phyloP scores from a whole-genome alignment of 2,113 vertebrate genomes.

The Dipodomys spectabilis region DNA sequence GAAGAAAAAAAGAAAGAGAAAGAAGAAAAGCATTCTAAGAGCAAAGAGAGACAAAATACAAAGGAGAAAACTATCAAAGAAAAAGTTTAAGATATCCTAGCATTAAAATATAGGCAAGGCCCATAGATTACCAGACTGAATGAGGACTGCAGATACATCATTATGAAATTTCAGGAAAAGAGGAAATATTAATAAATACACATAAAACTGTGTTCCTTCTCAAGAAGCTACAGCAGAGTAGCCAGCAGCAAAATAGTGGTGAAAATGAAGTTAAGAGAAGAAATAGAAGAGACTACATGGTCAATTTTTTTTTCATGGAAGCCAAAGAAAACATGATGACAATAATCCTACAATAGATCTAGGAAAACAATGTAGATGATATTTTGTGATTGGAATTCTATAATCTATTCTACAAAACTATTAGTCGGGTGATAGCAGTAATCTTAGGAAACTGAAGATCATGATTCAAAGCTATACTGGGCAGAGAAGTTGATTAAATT shows the following conservation, averaged over 20 bases:
- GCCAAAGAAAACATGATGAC: neutral
- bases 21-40: neutral
- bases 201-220: neutral
- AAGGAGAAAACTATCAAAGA: neutral
- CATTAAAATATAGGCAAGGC: neutral
- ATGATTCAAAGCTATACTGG: too few relatives aligned
- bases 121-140: fast-evolving
- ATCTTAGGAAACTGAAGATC: too few relatives aligned
- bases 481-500: too few relatives aligned
- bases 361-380: neutral
- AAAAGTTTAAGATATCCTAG: neutral
- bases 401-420: neutral
- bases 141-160: neutral
- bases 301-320: neutral
- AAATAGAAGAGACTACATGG: fast-evolving
- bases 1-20: neutral
- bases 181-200: neutral
- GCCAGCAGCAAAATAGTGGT: neutral
- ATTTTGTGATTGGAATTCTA: neutral
- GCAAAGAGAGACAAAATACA: neutral
- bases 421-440: too few relatives aligned
- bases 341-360: neutral
- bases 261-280: neutral
- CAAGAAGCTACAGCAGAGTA: neutral
- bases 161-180: neutral